Evolutionary conservation across 2,113 vertebrate species (phyloP).

Genomic region (Mustelus asterias): DNA sequence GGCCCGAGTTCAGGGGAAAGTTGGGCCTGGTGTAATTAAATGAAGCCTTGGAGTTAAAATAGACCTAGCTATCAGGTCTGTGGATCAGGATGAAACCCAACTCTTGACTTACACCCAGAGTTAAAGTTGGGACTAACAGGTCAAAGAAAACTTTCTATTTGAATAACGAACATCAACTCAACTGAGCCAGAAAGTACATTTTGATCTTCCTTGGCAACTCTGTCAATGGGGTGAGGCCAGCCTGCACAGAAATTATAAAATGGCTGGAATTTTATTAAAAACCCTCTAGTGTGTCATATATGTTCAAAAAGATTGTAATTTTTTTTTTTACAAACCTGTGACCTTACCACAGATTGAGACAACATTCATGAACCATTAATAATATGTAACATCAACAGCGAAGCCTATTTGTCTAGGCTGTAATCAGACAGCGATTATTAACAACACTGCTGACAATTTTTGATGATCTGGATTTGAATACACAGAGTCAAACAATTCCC

Average conservation of each 20-base stretch:
- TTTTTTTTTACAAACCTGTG: not conserved
- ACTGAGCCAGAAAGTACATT: not conserved
- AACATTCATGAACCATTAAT: not conserved
- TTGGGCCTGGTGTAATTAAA: not conserved
- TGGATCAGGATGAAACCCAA: not conserved
- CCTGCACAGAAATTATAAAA: not conserved
- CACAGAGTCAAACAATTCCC: not conserved
- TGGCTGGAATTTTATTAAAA: not conserved
- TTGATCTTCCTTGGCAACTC: not conserved
- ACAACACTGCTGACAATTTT: not conserved
- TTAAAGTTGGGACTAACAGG: not conserved
- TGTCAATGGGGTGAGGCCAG: not conserved
- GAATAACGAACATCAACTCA: not conserved
- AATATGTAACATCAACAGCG: not conserved
- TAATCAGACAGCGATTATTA: not conserved
- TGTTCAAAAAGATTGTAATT: not conserved
- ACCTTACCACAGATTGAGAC: not conserved
- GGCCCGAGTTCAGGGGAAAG: not conserved
- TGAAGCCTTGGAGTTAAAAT: not conserved
- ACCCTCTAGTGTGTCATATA: not conserved
- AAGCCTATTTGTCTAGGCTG: not conserved
- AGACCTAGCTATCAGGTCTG: no score
- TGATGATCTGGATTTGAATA: not conserved
- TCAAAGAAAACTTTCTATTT: not conserved
- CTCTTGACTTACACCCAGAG: no score